Evolutionary conservation across 2,888 invertebrate genomes (phyloP), one percentile per base, ranked within the genome.

Genomic region (Alitta virens): DNA sequence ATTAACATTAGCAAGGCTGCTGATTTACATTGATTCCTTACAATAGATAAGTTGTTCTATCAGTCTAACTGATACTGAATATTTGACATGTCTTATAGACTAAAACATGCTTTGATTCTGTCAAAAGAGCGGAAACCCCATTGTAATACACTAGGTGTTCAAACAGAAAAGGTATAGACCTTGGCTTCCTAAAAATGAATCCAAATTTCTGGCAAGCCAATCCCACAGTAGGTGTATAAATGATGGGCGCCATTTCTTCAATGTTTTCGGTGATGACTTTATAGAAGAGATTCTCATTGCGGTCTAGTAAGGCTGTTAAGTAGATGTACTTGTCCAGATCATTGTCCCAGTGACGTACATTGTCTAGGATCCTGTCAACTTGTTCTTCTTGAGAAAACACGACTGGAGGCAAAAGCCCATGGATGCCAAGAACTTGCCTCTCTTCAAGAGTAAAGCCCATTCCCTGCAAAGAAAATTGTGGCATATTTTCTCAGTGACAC

Each of bases 201-300:
- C 98, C 97, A 83, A 91, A 99, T 82, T 95, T 92, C 85, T 98
- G 96, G 83, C 99, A 99, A 33, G 97, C 99, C 73, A 91, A 85
- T 3, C 99, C 99, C 14, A 99, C 99, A 0, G 95, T 94, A 0
- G 99, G 99, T 0, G 99, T 99, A 84, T 99, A 99, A n/a, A 99
- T 95, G 65, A 98, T 87, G 0, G 99, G 99, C 94, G 99, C 94
- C 87, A 94, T 88, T 67, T 91, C 88, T 53, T 90, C 88, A 24
- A 96, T 91, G 81, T 98, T 89, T 71, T 94, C 91, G 18, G 88
- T 87, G 51, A 98, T 58, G 9, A 71, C 53, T 33, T 91, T 89
- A 83, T 92, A 99, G 85, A 99, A 99, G 18, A 99, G 86, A 72
- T 91, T 91, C 83, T 99, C 97, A 81, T 99, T 97, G 71, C 96